Evolutionary conservation across 30 jellyfish, hydroid and myxozoan species (phyloP), one percentile per base, ranked within the genome.

Genomic region (Kudoa iwatai): DNA sequence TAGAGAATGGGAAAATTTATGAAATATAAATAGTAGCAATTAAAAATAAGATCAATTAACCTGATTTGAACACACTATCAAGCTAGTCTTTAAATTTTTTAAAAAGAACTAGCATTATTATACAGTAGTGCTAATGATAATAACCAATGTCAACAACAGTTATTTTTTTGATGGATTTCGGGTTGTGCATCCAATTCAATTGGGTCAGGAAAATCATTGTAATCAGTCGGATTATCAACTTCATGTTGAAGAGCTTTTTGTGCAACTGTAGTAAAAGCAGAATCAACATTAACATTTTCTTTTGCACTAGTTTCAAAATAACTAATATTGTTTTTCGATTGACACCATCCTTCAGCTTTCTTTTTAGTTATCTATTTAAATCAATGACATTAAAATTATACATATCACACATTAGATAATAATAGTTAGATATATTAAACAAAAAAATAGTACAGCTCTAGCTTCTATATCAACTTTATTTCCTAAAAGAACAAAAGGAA

Each of bases 341-440:
- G 88, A 47, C 96, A 77, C 96, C 96, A 77, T 45, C 63, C 88
- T 34, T 77, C 88, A n/a, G 96, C 96, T 32, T 88, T 63, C 52
- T 77, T 77, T 20, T 88, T 88, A 10, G 96, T 56, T 13, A 77
- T 85, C 96, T 77, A 45, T 4, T 33, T 19, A 32, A 14, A 42
- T 2, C 25, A 54, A 20, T 12, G 14, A 38, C n/a, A n/a, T n/a
- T n/a, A n/a, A n/a, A n/a, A n/a, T n/a, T n/a, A n/a, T n/a, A n/a
- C n/a, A n/a, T n/a, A 38, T 17, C 51, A 23, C 20, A 20, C 18
- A 14, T 12, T 26, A 47, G 1, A 25, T 32, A 13, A 32, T 14
- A 20, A 1, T 17, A 17, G 3, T 19, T 16, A 32, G 25, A 1
- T 2, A 4, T 44, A 17, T 13, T 7, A 34, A 23, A 23, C 17